Evolutionary conservation across 2,113 vertebrate genomes (phyloP).

Genomic region (Ceyx melanurus): DNA sequence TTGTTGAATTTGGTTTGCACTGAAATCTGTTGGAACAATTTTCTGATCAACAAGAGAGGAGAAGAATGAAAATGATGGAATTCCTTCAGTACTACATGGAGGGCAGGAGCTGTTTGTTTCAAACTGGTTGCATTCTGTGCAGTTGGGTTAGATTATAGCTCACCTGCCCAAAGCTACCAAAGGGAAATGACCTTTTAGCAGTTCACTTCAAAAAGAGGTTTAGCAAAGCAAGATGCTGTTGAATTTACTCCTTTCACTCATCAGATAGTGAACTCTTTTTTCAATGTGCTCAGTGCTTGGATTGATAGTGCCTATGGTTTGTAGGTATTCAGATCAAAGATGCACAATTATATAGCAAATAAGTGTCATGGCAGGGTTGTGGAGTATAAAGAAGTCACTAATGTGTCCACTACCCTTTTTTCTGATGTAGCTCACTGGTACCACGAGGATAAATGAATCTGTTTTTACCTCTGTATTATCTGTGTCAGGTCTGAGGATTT

Average conservation of each 20-base stretch:
- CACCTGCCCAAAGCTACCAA: background rate
- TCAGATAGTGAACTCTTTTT: background rate
- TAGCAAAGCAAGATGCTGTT: background rate
- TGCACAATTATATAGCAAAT: fast-evolving
- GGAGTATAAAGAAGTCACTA: background rate
- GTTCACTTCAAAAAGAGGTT: background rate
- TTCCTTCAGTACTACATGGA: background rate
- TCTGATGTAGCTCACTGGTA: background rate
- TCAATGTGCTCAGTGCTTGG: background rate
- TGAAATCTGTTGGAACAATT: background rate
- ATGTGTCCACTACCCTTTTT: background rate
- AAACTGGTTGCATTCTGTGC: background rate
- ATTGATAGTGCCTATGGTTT: background rate
- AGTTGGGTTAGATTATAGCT: background rate
- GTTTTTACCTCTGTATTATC: background rate
- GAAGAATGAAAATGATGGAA: background rate
- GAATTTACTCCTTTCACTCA: background rate
- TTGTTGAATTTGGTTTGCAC: background rate
- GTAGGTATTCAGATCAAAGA: background rate
- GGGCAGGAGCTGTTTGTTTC: background rate
- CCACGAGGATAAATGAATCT: background rate
- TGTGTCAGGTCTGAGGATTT: background rate
- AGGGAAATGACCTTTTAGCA: background rate
- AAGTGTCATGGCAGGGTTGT: background rate
- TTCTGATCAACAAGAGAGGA: background rate